Conservation (phyloP, 2,113 vertebrate genomes). For the Gymnocephalus cernua region DNA sequence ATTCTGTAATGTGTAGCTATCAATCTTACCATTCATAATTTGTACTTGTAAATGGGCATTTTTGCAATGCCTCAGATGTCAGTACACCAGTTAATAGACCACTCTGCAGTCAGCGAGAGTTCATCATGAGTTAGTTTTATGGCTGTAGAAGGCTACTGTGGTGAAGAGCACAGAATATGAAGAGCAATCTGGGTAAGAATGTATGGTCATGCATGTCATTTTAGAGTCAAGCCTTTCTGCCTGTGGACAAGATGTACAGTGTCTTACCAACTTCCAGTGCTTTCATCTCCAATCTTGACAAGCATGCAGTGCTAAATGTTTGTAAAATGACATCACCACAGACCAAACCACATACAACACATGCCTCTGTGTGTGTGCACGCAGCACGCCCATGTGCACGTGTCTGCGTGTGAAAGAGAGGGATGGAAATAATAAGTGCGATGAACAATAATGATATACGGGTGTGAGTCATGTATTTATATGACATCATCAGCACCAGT, state of each 20-base stretch:
- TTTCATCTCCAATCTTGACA: slow-evolving; percentile 55
- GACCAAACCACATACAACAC: slow-evolving; percentile 39
- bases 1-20: background rate
- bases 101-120: slow-evolving; percentile 46
- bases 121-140: slow-evolving; percentile 32
- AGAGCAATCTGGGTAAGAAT: slow-evolving; percentile 15
- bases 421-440: background rate
- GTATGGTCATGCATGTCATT: slow-evolving; percentile 2
- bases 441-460: slow-evolving; percentile 19
- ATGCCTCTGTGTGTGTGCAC: slow-evolving; percentile 5
- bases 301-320: slow-evolving; percentile 42
- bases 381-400: background rate
- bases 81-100: background rate
- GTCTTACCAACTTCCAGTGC: slow-evolving; percentile 39
- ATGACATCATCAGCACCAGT: slow-evolving; percentile 38
- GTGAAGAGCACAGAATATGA: background rate
- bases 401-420: background rate
- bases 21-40: slow-evolving; percentile 12
- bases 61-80: slow-evolving; percentile 24
- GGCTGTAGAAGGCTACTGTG: slow-evolving; percentile 11
- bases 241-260: slow-evolving; percentile 29
- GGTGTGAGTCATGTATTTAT: slow-evolving; percentile 42
- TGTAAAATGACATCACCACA: slow-evolving; percentile 62
- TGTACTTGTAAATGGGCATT: slow-evolving; percentile 13
- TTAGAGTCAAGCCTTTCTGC: slow-evolving; percentile 18